Conservation (phyloP, 1,140 invertebrate species). For the Drosophila tsacasi region DNA sequence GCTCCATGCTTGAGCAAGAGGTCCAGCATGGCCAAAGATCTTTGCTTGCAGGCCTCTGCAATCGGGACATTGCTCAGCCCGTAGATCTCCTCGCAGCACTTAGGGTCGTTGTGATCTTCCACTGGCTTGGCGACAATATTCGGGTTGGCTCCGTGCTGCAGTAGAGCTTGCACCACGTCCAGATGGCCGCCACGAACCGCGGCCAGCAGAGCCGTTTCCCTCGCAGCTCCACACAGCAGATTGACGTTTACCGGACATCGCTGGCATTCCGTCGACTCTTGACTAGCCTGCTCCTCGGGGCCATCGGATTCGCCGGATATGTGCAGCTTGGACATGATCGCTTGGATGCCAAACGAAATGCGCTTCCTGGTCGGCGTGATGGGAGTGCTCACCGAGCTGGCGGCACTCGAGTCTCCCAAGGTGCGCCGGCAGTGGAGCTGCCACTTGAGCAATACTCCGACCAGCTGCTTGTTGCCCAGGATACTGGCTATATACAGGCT, state of each 20-base stretch:
- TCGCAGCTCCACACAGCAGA: conserved; percentile 88
- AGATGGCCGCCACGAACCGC: conserved; percentile 92
- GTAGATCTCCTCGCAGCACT: conserved; percentile 85
- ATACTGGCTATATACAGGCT: conserved; percentile 95
- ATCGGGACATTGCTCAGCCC: conserved; percentile 87
- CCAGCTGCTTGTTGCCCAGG: conserved; percentile 92
- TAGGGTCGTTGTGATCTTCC: conserved; percentile 85
- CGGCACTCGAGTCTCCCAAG: conserved; percentile 74
- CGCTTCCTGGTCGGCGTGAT: conserved; percentile 88
- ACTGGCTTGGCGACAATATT: conserved; percentile 88
- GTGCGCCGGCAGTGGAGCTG: conserved; percentile 88
- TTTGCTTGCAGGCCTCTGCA: conserved; percentile 90
- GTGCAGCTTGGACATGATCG: conserved; percentile 93
- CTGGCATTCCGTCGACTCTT: conserved; percentile 86
- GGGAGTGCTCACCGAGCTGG: conserved; percentile 54
- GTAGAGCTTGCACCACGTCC: conserved; percentile 90
- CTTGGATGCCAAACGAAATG: conserved; percentile 94
- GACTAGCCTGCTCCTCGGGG: conserved; percentile 30
- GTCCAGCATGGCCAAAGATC: conserved; percentile 88
- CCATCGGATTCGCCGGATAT: conserved; percentile 84
- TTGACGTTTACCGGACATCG: conserved; percentile 91
- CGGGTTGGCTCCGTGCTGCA: conserved; percentile 91
- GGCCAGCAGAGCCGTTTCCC: conserved; percentile 91
- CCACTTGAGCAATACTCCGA: conserved; percentile 92
- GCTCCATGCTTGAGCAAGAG: conserved; percentile 94